Conservation (phyloP, 2,888 invertebrate species). For the Chrysomela aeneicollis region DNA sequence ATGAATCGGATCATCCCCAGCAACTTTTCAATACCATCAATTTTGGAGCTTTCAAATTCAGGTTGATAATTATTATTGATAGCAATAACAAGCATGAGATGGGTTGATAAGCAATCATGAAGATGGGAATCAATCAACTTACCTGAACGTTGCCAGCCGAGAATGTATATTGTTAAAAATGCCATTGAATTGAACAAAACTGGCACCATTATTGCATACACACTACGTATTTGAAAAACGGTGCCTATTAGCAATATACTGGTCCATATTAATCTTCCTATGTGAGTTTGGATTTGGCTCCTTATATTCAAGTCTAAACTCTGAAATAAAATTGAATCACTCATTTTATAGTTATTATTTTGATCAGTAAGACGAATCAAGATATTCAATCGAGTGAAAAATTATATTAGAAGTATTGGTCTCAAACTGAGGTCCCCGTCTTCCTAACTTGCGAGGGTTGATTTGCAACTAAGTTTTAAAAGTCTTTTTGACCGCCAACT, state of each 20-base stretch:
- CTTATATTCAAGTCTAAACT: conserved; percentile 48
- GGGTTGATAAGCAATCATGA: too few relatives aligned
- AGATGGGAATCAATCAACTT: conserved; percentile 27
- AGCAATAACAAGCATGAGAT: conserved; percentile 1
- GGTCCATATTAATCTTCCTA: conserved; percentile 56
- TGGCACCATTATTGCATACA: conserved; percentile 54
- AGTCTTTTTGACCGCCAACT: too few relatives aligned
- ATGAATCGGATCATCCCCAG: too few relatives aligned
- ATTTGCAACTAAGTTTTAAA: too few relatives aligned
- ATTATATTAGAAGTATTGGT: too few relatives aligned
- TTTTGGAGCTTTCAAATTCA: too few relatives aligned
- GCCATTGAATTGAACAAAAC: conserved; percentile 54
- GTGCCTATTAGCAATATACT: conserved; percentile 52
- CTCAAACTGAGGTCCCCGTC: too few relatives aligned
- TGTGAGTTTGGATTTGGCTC: conserved; percentile 53
- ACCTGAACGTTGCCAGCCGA: conserved; percentile 49
- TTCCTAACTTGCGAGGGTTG: too few relatives aligned
- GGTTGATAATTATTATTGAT: neutral
- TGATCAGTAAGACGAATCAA: too few relatives aligned
- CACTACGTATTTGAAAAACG: conserved; percentile 51
- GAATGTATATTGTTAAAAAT: conserved; percentile 48
- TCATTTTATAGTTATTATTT: too few relatives aligned
- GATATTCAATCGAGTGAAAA: too few relatives aligned
- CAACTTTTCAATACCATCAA: too few relatives aligned
- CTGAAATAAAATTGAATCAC: conserved; percentile 39